Percentiles rank a stretch among this genome's conserved stretches.
Evolutionary conservation across 2,113 vertebrate species (phyloP).

Genomic region (Charina bottae): DNA sequence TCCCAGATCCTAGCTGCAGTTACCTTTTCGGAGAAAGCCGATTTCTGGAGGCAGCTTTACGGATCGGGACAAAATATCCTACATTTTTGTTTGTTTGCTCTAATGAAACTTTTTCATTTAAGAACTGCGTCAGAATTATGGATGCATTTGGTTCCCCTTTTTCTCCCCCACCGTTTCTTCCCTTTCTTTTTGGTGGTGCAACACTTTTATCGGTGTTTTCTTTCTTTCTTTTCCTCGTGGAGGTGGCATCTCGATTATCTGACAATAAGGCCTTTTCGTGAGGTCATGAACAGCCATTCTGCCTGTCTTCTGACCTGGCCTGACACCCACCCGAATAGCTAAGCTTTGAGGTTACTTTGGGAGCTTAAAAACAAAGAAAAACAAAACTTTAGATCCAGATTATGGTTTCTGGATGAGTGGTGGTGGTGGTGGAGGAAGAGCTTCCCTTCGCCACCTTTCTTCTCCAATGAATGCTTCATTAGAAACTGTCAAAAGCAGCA

Average conservation of each 20-base stretch:
- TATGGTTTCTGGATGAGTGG: neutral
- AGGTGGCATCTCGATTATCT: neutral
- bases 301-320: neutral
- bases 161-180: neutral
- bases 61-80: neutral
- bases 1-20: too few species aligned
- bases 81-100: neutral
- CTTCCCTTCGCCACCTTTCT: neutral
- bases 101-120: neutral
- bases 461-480: conserved; percentile 57
- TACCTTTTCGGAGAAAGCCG: neutral
- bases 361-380: neutral
- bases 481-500: conserved; percentile 55
- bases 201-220: neutral
- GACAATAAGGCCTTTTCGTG: neutral
- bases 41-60: neutral
- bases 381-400: neutral
- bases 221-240: too few species aligned
- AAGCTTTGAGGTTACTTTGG: neutral
- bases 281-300: neutral
- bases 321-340: neutral
- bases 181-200: neutral
- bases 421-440: neutral
- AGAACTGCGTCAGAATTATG: too few species aligned
- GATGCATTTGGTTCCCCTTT: neutral